Evolutionary conservation across 2,797 vertebrate genomes (phyloP).

Genomic region (Melanotaenia nigrans): DNA sequence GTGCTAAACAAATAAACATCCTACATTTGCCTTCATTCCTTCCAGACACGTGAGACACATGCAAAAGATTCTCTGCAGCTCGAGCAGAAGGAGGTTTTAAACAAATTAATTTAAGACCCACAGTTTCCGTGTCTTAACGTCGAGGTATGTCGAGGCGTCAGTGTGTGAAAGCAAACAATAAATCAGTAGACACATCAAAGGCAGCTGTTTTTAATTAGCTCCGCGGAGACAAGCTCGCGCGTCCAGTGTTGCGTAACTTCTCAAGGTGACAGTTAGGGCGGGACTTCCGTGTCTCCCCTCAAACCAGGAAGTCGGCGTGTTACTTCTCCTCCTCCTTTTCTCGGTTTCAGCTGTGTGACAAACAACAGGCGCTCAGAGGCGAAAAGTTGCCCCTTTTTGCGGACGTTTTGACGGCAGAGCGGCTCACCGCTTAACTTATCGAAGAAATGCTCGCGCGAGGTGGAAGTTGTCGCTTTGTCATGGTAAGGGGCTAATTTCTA

Average conservation of each 20-base stretch:
- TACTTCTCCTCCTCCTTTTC: constrained; percentile 40
- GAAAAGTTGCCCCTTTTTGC: constrained; percentile 27
- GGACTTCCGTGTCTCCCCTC: constrained; percentile 59
- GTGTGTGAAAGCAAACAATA: neutral
- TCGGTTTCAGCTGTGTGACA: constrained; percentile 19
- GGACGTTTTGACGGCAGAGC: neutral
- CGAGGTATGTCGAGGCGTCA: neutral
- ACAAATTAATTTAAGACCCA: neutral
- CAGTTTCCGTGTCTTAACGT: neutral
- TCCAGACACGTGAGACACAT: neutral
- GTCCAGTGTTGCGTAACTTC: constrained; percentile 33
- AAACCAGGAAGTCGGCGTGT: constrained; percentile 70
- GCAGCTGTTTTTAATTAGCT: constrained; percentile 11
- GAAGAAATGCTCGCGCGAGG: constrained; percentile 26
- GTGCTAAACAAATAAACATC: too few species aligned
- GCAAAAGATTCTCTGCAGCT: neutral
- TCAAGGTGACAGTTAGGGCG: constrained; percentile 62
- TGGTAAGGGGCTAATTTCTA: constrained; percentile 48
- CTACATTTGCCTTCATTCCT: neutral
- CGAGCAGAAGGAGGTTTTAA: neutral
- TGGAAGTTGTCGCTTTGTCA: constrained; percentile 24
- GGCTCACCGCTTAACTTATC: constrained; percentile 14
- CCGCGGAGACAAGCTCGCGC: neutral
- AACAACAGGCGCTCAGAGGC: constrained; percentile 28
- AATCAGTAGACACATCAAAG: neutral